Percentiles rank a stretch among this genome's conserved stretches.
Evolutionary conservation across 2,113 vertebrate genomes (phyloP).

Genomic region (Aegypius monachus): DNA sequence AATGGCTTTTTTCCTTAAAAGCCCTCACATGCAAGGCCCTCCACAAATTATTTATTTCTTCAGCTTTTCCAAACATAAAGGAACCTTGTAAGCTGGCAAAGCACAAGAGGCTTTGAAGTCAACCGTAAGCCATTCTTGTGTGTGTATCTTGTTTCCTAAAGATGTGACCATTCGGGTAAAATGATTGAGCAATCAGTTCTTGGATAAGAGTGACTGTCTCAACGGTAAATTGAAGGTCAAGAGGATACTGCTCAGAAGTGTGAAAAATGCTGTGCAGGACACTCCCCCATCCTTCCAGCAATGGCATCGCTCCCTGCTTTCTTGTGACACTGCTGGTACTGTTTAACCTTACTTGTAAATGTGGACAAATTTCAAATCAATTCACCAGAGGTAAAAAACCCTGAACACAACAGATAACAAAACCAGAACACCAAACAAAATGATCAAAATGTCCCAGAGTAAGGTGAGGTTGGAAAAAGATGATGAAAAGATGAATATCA

Average conservation of each 20-base stretch:
- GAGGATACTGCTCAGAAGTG: neutral
- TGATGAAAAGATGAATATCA: neutral
- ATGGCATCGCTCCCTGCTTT: neutral
- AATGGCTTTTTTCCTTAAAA: neutral
- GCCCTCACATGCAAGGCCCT: neutral
- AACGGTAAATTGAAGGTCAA: neutral
- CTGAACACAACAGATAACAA: neutral
- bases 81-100: neutral
- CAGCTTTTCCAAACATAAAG: neutral
- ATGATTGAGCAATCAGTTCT: neutral
- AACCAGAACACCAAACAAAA: neutral
- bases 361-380: neutral
- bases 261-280: neutral
- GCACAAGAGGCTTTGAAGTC: neutral
- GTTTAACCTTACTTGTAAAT: neutral
- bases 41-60: neutral
- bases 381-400: neutral
- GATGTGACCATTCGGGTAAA: neutral
- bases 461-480: neutral
- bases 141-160: neutral
- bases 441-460: neutral
- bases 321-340: neutral
- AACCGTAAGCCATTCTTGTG: neutral
- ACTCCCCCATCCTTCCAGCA: neutral
- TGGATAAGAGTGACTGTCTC: neutral